Evolutionary conservation across 2,888 invertebrate species (phyloP).

Genomic region (Heliconius ethilla): DNA sequence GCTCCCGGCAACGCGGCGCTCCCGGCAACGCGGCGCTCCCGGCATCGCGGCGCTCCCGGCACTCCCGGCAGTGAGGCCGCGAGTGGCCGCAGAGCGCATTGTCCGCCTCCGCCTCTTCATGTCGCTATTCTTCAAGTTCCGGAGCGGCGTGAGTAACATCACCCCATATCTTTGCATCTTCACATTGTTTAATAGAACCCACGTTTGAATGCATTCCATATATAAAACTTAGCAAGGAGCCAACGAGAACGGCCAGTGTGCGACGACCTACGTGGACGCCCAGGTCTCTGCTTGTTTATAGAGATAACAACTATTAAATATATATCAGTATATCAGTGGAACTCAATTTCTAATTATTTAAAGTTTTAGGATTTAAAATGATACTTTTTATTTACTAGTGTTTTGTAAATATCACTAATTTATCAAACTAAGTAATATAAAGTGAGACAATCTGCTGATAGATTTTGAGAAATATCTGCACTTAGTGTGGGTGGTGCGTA

Average conservation of each 20-base stretch:
- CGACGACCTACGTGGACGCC: constrained; percentile 4
- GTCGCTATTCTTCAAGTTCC: constrained; percentile 81
- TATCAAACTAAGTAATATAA: neutral
- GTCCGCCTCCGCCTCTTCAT: constrained; percentile 55
- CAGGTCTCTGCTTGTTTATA: constrained; percentile 1
- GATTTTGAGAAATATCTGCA: neutral
- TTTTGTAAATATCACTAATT: neutral
- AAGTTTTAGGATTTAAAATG: neutral
- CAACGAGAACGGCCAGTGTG: neutral
- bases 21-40: constrained; percentile 42
- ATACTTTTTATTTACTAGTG: neutral
- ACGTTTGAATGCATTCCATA: neutral
- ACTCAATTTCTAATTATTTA: neutral
- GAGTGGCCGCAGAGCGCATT: constrained; percentile 39
- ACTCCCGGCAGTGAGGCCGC: constrained; percentile 38
- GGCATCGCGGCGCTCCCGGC: too few relatives aligned
- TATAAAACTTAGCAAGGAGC: neutral
- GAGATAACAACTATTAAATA: neutral
- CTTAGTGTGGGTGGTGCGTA: neutral
- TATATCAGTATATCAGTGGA: neutral
- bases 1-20: constrained; percentile 50
- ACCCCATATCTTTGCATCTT: neutral
- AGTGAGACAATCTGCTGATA: neutral
- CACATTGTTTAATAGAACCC: neutral
- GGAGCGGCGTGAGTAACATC: constrained; percentile 76